Evolutionary conservation across 1,140 invertebrate species (phyloP).

Genomic region (Heterodera carotae): DNA sequence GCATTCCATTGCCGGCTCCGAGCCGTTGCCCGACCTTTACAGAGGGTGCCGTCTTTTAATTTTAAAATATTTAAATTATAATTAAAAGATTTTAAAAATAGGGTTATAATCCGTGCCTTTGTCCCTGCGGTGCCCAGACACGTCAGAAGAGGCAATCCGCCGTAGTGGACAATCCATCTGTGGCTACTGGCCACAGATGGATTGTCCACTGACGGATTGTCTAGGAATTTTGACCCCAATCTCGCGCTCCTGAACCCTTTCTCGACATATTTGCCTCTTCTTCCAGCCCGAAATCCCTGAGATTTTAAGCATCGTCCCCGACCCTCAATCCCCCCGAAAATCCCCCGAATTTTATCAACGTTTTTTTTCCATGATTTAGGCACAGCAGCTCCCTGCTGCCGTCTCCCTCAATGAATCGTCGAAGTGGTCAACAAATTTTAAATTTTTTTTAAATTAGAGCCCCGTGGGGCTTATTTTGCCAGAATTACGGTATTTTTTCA

Average conservation of each 20-base stretch:
- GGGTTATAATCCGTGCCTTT: too few species aligned
- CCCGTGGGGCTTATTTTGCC: neutral
- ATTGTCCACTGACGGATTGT: too few species aligned
- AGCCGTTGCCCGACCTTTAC: constrained; percentile 49
- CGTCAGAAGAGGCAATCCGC: too few species aligned
- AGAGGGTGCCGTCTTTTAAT: constrained; percentile 21
- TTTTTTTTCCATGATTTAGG: neutral
- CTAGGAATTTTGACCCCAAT: too few species aligned
- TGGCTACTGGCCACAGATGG: too few species aligned
- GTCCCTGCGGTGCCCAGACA: too few species aligned
- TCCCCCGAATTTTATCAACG: neutral
- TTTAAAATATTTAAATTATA: neutral
- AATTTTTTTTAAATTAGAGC: neutral
- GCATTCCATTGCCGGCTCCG: constrained; percentile 53
- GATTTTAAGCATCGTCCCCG: too few species aligned
- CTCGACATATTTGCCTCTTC: too few species aligned
- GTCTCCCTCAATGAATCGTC: neutral
- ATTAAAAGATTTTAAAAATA: constrained; percentile 1
- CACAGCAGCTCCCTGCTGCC: neutral
- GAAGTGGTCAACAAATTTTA: neutral
- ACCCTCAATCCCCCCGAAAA: too few species aligned
- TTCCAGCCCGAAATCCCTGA: too few species aligned
- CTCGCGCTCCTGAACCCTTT: too few species aligned
- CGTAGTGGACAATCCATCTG: too few species aligned
- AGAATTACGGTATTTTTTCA: neutral